phyloP scores from a whole-genome alignment of 2,888 invertebrate species.

The Allolobophora icterica region DNA sequence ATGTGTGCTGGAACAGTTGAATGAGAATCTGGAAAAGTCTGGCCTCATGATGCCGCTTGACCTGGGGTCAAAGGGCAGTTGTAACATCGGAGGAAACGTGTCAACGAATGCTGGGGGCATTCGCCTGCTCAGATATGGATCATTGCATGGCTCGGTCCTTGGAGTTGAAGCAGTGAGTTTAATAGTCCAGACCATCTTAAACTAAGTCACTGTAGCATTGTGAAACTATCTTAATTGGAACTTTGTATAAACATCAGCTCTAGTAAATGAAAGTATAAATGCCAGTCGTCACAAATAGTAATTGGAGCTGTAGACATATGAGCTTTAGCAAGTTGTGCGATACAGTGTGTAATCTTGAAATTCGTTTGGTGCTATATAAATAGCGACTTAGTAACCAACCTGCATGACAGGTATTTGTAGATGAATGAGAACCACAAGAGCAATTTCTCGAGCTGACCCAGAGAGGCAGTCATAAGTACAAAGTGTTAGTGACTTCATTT shows the following conservation, averaged over 20 bases:
- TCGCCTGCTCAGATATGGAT: conserved; percentile 91
- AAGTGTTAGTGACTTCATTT: no score
- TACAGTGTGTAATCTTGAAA: no score
- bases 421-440: no score
- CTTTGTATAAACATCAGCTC: neutral
- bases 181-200: neutral
- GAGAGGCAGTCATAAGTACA: no score
- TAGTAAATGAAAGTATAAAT: neutral
- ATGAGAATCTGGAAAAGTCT: conserved; percentile 75
- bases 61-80: conserved; percentile 88
- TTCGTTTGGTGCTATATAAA: no score
- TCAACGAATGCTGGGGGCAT: conserved; percentile 96
- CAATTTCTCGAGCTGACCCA: no score
- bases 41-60: conserved; percentile 93
- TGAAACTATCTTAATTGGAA: neutral
- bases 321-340: no score
- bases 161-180: conserved; percentile 84
- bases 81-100: conserved; percentile 78
- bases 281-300: no score
- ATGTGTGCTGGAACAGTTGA: conserved; percentile 85
- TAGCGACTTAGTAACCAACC: no score
- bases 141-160: conserved; percentile 86
- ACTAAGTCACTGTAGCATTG: neutral
- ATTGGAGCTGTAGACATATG: no score
- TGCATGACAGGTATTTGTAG: no score